These are phyloP conservation scores for Alethe castanea DNA, from an alignment of 2,113 vertebrate species.

Conservation along the genomic window DNA sequence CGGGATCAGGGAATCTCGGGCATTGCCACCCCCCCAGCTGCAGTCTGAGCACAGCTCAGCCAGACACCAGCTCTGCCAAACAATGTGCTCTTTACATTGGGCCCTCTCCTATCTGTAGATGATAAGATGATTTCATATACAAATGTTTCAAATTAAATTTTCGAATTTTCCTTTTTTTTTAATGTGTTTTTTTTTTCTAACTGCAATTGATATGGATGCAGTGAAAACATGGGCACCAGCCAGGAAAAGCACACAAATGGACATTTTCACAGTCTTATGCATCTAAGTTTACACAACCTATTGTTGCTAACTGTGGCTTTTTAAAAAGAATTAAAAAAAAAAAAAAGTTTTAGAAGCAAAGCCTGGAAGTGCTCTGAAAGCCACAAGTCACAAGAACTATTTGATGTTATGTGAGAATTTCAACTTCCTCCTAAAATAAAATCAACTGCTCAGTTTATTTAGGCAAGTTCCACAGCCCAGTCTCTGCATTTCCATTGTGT, in stretches of 20 bases:
- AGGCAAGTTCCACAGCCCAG: neutral
- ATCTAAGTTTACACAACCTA: neutral
- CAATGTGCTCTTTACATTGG: accelerated
- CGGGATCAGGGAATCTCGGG: accelerated
- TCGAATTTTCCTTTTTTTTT: neutral
- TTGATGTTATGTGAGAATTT: neutral
- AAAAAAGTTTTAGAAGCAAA: neutral
- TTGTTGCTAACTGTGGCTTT: neutral
- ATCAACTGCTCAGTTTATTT: neutral
- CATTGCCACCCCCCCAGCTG: neutral
- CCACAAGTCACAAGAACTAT: neutral
- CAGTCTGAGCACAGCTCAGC: neutral
- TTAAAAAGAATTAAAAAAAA: neutral
- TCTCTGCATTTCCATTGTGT: neutral
- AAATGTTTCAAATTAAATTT: neutral
- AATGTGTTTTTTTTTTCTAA: neutral
- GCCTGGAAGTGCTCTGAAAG: neutral
- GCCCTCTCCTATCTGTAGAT: neutral
- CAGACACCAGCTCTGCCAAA: neutral
- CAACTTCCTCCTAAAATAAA: neutral
- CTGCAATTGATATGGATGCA: neutral
- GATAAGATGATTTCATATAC: neutral
- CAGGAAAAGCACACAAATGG: neutral
- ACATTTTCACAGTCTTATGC: neutral
- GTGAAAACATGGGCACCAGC: neutral